These are phyloP conservation scores for Troides aeacus DNA, from an alignment of 2,888 invertebrate genomes.

Conservation along the genomic window DNA sequence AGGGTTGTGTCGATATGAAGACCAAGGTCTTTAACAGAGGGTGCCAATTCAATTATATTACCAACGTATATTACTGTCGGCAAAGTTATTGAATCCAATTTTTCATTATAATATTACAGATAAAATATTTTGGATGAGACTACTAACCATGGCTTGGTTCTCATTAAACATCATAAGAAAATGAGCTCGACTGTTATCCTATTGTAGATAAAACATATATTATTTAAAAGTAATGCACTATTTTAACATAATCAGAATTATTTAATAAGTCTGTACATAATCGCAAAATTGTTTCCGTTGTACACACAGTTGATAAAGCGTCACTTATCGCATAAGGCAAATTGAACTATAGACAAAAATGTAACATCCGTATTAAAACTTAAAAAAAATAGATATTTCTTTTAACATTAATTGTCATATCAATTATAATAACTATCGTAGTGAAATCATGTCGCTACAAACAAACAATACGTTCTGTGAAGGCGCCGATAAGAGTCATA, in stretches of 20 bases:
- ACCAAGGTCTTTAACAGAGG: no score
- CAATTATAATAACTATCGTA: conserved; percentile 1
- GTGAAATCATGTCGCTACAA: conserved; percentile 49
- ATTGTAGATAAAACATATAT: no score
- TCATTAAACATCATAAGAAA: no score
- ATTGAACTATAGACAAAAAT: background rate
- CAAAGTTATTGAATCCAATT: no score
- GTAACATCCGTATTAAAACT: background rate
- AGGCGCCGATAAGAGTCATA: conserved; percentile 68
- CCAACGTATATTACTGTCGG: no score
- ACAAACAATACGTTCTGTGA: conserved; percentile 69
- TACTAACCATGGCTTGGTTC: no score
- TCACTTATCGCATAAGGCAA: background rate
- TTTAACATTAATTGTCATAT: conserved; percentile 1
- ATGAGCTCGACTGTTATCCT: no score
- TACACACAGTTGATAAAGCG: background rate
- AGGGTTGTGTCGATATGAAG: no score
- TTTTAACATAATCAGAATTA: background rate
- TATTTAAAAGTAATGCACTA: background rate
- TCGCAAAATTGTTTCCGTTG: background rate
- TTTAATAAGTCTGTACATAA: background rate
- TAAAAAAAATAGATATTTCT: background rate
- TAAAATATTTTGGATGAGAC: no score
- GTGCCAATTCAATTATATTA: no score
- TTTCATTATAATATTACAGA: no score